phyloP scores from a whole-genome alignment of 2,113 vertebrate species.

The Gopherus evgoodei region DNA sequence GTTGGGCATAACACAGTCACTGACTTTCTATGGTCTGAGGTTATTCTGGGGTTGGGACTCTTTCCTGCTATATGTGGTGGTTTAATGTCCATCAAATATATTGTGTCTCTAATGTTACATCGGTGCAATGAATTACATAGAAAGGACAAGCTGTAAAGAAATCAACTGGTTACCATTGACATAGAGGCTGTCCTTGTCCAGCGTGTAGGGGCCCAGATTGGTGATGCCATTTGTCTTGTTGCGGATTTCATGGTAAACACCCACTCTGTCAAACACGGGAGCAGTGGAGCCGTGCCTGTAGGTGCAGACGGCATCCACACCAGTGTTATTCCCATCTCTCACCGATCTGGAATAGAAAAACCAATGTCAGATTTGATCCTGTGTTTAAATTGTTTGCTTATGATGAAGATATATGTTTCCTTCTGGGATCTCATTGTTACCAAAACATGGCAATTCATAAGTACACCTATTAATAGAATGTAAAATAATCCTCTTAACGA shows the following conservation, averaged over 20 bases:
- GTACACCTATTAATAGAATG: no score
- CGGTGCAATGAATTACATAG: not conserved
- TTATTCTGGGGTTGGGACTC: no score
- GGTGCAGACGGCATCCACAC: conserved; percentile 53
- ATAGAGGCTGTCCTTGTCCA: conserved; percentile 71
- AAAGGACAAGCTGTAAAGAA: not conserved
- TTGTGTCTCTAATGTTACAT: accelerated
- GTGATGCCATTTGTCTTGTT: not conserved
- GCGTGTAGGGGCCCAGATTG: conserved; percentile 57
- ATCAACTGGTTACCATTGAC: conserved; percentile 57
- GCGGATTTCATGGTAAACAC: conserved; percentile 59
- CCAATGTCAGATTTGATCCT: not conserved
- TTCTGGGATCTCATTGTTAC: no score
- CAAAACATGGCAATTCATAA: no score
- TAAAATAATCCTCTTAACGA: no score
- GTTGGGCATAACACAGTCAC: not conserved
- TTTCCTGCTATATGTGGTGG: no score
- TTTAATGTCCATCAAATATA: not conserved
- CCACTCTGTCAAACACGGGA: not conserved
- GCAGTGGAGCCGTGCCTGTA: not conserved
- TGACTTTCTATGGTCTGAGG: no score
- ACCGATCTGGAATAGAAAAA: conserved; percentile 32
- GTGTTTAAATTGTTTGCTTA: not conserved
- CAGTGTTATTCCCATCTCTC: conserved; percentile 15
- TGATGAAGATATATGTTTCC: no score